Base-by-base conservation (phyloP, 2,797 vertebrate species). In the Numenius phaeopus region DNA sequence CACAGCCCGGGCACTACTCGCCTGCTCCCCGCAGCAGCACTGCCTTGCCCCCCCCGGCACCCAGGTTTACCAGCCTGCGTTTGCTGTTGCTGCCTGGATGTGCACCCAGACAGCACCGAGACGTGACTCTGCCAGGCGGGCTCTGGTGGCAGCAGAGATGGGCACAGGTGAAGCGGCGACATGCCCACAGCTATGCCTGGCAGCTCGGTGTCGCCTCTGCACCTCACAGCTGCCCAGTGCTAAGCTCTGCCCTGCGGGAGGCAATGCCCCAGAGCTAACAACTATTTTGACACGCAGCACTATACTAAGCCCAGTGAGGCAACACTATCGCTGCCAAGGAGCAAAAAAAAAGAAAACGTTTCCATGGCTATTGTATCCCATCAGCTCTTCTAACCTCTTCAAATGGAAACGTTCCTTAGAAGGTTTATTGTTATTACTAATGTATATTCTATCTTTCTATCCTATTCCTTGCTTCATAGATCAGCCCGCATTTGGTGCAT, bases 121-220 rank as follows among this genome's bases (percentile, higher is more conserved):
- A 11, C 19, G 1, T 3, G 21, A 10, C 24, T 3, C 34, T 15
- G 34, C 50, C 52, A 24, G 52, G 19, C 1, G 1, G 72, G 73
- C 18, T 37, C 26, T 19, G 44, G 17, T 11, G 58, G 52, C 37
- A 27, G 64, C 69, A 54, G 73, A 10, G 40, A 5, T 8, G 50
- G 52, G 70, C 39, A 7, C 40, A 11, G 40, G 32, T 4, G 20
- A 50, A 19, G 20, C 1, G 7, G 44, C 0, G 11, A 30, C 20
- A 0, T 27, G 32, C 20, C 27, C 71, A 21, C n/a, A 14, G 23
- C 58, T 44, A 4, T 7, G 50, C 52, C 37, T 21, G 69, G 52
- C 64, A 39, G 52, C 46, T 34, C 2, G 3, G 69, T 26, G 22
- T 32, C 22, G 0, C 2, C 0, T 17, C 57, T 5, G 3, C 30